Conservation (phyloP, 2,797 vertebrate species). For the Apogon hyalosoma region DNA sequence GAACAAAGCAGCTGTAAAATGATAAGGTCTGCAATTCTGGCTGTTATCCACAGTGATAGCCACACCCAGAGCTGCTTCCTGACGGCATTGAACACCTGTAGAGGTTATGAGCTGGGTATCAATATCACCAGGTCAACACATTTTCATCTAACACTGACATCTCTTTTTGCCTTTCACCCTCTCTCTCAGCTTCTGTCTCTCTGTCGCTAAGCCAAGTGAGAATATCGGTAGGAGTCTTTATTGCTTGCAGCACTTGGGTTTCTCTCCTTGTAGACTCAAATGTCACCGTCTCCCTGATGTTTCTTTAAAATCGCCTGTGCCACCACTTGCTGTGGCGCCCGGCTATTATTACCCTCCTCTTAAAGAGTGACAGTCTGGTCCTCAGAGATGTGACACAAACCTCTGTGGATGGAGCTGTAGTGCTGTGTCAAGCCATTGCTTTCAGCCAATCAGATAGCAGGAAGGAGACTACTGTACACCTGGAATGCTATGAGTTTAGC, state of each 20-base stretch:
- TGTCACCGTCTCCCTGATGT: slow-evolving; percentile 84
- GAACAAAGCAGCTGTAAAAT: slow-evolving; percentile 53
- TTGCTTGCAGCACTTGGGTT: slow-evolving; percentile 80
- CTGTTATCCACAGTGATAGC: slow-evolving; percentile 60
- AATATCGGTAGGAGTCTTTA: slow-evolving; percentile 81
- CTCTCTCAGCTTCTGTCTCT: slow-evolving; percentile 35
- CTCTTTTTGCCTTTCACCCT: slow-evolving; percentile 51
- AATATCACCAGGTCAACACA: slow-evolving; percentile 81
- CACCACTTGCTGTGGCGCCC: slow-evolving; percentile 81
- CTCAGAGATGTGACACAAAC: slow-evolving; percentile 82
- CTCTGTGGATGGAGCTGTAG: slow-evolving; percentile 76
- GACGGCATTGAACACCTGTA: slow-evolving; percentile 74
- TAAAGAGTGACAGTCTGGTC: slow-evolving; percentile 85
- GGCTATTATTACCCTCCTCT: slow-evolving; percentile 87
- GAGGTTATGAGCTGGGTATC: slow-evolving; percentile 77
- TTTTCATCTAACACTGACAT: slow-evolving; percentile 81
- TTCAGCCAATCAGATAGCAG: slow-evolving; percentile 74
- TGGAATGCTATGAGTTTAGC: slow-evolving; percentile 29
- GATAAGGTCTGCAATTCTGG: slow-evolving; percentile 64
- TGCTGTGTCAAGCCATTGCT: slow-evolving; percentile 76
- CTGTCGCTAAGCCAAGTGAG: slow-evolving; percentile 67
- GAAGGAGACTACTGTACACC: slow-evolving; percentile 47
- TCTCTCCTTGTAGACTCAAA: slow-evolving; percentile 82
- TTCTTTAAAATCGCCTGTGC: slow-evolving; percentile 83
- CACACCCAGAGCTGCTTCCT: slow-evolving; percentile 69